phyloP scores from a whole-genome alignment of 2,888 invertebrate genomes.

The Patella caerulea region DNA sequence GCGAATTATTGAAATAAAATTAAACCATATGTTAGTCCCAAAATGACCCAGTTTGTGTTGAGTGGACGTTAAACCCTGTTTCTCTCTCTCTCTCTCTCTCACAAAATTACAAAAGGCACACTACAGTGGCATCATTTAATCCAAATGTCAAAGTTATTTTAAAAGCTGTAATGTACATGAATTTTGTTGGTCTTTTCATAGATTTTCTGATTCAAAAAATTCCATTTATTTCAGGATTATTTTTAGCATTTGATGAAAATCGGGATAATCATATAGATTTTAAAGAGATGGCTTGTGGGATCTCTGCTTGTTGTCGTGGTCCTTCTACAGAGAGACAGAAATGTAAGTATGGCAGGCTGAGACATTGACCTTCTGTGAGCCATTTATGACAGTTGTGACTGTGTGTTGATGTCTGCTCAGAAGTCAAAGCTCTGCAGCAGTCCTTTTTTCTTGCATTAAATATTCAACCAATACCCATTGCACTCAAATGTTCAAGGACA shows the following conservation, averaged over 20 bases:
- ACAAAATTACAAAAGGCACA: no score
- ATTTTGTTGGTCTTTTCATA: no score
- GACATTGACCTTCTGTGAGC: background rate
- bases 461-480: background rate
- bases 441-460: background rate
- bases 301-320: conserved; percentile 92
- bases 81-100: no score
- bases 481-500: no score
- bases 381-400: background rate
- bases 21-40: no score
- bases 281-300: conserved; percentile 94
- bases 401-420: conserved; percentile 3
- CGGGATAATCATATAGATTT: conserved; percentile 93
- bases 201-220: no score
- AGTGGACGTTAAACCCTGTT: no score
- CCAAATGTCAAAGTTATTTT: no score
- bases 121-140: no score
- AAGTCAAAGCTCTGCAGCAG: background rate
- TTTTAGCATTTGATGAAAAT: conserved; percentile 92
- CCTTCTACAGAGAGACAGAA: conserved; percentile 89
- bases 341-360: conserved; percentile 75
- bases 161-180: no score
- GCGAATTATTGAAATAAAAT: no score
- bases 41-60: no score
- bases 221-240: conserved; percentile 63